Evolutionary conservation across 2,113 vertebrate species (phyloP).

Genomic region (Trochalopteron elliotii): DNA sequence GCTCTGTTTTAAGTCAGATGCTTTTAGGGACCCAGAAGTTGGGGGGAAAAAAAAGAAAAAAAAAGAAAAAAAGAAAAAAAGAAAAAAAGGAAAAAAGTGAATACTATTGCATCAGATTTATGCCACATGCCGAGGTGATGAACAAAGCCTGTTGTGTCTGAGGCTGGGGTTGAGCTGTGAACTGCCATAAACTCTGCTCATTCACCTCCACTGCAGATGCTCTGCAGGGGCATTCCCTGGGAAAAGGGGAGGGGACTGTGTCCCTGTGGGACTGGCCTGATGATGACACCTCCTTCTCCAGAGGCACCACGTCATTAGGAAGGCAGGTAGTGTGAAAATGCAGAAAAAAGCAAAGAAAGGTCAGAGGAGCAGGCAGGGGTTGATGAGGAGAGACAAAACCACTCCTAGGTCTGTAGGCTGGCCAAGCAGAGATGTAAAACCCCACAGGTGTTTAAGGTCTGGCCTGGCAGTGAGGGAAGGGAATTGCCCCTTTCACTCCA

Average conservation of each 20-base stretch:
- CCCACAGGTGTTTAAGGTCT: not conserved
- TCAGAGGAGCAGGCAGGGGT: not conserved
- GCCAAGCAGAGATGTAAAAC: not conserved
- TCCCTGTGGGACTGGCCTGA: not conserved
- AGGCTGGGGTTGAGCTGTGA: not conserved
- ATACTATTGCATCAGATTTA: not conserved
- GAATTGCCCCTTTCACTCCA: not conserved
- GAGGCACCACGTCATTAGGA: accelerated
- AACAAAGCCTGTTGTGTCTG: not conserved
- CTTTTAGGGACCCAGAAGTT: not conserved
- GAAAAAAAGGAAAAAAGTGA: not conserved
- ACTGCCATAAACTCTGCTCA: not conserved
- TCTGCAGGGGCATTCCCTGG: not conserved
- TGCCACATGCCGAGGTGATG: not conserved
- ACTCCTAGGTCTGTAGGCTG: not conserved
- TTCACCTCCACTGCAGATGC: not conserved
- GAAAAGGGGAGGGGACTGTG: not conserved
- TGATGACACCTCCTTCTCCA: not conserved
- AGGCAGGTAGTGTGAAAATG: not conserved
- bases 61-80: too few species aligned
- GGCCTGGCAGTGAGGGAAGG: not conserved
- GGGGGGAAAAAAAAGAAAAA: too few species aligned
- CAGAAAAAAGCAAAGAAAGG: not conserved
- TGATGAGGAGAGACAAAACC: not conserved
- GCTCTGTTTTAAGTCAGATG: not conserved